Percentiles rank a stretch among this genome's conserved stretches.
phyloP scores from a whole-genome alignment of 2,113 vertebrate genomes.

The Geococcyx californianus region DNA sequence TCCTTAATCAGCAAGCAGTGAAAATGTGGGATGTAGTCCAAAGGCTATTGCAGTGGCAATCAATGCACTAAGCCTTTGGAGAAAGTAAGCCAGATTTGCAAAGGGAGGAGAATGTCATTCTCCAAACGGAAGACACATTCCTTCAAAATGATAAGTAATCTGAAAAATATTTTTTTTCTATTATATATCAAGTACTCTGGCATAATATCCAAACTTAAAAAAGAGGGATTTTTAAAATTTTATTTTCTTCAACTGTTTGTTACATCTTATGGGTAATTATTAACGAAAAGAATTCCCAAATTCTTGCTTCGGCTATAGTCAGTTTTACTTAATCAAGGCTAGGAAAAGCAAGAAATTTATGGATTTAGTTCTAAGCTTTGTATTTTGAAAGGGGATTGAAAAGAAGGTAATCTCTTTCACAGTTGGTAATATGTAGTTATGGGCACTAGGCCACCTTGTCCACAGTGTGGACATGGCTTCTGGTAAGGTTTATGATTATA shows the following conservation, averaged over 20 bases:
- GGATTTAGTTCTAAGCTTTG: not conserved
- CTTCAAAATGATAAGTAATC: not conserved
- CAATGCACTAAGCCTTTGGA: not conserved
- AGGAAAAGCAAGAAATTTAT: not conserved
- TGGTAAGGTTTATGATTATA: not conserved
- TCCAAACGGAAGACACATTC: not conserved
- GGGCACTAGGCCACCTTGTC: not conserved
- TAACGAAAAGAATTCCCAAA: not conserved
- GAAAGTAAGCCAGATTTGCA: not conserved
- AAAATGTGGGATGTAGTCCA: not conserved
- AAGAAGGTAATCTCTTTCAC: not conserved
- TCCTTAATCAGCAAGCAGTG: constrained; percentile 3
- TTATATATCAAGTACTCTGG: not conserved
- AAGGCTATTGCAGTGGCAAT: not conserved
- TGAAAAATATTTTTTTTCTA: not conserved
- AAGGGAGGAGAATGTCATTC: not conserved
- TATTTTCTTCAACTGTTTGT: not conserved
- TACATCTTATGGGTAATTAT: not conserved
- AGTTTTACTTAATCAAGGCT: not conserved
- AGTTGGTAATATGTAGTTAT: not conserved
- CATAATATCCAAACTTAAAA: not conserved
- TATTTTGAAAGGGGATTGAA: not conserved
- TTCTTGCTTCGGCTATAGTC: not conserved
- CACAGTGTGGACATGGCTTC: not conserved
- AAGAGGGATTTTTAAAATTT: not conserved